Percentiles rank a stretch among this genome's conserved stretches.
Conservation (phyloP, 2,797 vertebrate genomes). For the Periophthalmus magnuspinnatus region DNA sequence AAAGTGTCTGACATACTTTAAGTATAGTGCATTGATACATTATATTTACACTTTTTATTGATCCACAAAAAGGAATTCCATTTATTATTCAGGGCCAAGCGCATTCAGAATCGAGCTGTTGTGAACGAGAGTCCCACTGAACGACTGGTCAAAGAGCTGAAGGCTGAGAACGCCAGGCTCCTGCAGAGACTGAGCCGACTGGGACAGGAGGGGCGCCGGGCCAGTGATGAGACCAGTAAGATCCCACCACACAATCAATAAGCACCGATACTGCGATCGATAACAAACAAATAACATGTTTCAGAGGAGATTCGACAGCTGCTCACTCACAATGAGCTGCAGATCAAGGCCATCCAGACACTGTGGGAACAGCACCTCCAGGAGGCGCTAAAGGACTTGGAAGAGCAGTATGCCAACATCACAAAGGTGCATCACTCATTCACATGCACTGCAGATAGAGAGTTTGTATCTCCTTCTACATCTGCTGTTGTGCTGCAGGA, state of each 20-base stretch:
- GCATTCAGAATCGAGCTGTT: constrained; percentile 84
- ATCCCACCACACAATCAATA: neutral
- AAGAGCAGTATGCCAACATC: constrained; percentile 77
- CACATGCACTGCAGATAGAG: neutral
- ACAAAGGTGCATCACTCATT: constrained; percentile 74
- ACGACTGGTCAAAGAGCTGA: constrained; percentile 79
- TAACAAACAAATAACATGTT: constrained; percentile 3
- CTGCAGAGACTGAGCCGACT: constrained; percentile 74
- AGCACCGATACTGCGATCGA: neutral
- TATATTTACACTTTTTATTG: neutral
- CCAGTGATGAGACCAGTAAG: constrained; percentile 80
- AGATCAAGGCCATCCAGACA: constrained; percentile 76
- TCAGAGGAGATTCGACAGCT: constrained; percentile 79
- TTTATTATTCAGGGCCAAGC: constrained; percentile 79
- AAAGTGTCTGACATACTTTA: neutral
- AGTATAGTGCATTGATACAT: neutral
- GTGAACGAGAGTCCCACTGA: constrained; percentile 87
- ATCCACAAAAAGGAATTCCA: neutral
- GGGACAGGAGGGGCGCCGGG: constrained; percentile 74
- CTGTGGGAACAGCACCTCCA: constrained; percentile 86
- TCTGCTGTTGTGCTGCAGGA: constrained; percentile 68
- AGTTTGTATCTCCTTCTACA: neutral
- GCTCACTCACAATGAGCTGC: constrained; percentile 79
- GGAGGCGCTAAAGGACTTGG: constrained; percentile 85
- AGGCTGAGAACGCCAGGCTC: constrained; percentile 78